A percentile compares a stretch with the other conserved stretches of the same genome.
phyloP scores from a whole-genome alignment of 2,797 vertebrate species.

The Enteromius paludinosus region DNA sequence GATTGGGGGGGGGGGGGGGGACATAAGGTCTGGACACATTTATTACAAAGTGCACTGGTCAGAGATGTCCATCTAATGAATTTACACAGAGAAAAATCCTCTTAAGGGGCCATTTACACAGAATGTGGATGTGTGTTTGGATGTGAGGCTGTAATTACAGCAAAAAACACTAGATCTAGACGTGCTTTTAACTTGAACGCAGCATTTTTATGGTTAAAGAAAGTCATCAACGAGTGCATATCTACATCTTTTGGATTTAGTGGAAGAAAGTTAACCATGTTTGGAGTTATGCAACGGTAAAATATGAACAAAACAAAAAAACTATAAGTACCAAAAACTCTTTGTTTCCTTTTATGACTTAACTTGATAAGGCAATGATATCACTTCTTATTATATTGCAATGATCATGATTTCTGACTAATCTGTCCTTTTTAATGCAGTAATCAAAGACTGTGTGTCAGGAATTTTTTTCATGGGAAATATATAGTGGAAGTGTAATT shows the following conservation, averaged over 20 bases:
- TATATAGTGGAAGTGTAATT: neutral
- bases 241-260: neutral
- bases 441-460: slow-evolving; percentile 1
- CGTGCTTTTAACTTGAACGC: neutral
- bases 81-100: neutral
- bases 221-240: neutral
- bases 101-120: neutral
- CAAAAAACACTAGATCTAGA: neutral
- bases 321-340: neutral
- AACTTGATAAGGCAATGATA: neutral
- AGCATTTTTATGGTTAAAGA: neutral
- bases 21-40: no score
- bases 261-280: neutral
- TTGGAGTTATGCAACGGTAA: neutral
- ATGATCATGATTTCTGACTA: neutral
- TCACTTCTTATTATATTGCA: neutral
- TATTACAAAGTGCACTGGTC: neutral
- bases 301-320: neutral
- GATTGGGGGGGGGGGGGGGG: no score
- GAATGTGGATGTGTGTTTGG: neutral
- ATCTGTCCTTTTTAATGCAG: neutral
- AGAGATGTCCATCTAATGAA: neutral
- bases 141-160: neutral
- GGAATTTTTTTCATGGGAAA: neutral
- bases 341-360: neutral